These are phyloP conservation scores for Dasypus novemcinctus DNA, from an alignment of 2,113 vertebrate genomes.

Conservation along the genomic window DNA sequence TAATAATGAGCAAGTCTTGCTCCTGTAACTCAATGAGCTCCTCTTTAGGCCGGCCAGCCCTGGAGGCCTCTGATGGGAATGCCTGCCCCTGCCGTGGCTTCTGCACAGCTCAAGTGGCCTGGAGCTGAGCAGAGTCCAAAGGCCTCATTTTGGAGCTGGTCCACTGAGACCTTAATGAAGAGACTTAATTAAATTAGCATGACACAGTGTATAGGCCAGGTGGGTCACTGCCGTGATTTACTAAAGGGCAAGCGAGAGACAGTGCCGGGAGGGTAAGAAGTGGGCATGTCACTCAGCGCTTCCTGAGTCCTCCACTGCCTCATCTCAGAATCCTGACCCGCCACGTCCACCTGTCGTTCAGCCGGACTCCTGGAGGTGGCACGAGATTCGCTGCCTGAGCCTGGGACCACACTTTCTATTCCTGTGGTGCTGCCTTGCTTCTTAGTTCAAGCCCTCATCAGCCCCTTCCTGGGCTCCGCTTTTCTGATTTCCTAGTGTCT, in stretches of 20 bases:
- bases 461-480: too few relatives aligned
- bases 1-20: too few relatives aligned
- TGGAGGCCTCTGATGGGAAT: not conserved
- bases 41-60: fast-evolving
- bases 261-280: fast-evolving
- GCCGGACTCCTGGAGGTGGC: not conserved
- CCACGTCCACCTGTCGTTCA: not conserved
- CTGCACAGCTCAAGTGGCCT: fast-evolving
- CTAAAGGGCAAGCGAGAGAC: fast-evolving
- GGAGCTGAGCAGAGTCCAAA: fast-evolving
- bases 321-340: not conserved
- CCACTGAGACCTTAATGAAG: not conserved
- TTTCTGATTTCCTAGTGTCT: not conserved
- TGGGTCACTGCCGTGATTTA: fast-evolving
- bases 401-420: too few relatives aligned
- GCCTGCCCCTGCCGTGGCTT: fast-evolving
- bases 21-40: fast-evolving
- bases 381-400: not conserved
- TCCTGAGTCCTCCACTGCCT: not conserved
- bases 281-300: fast-evolving
- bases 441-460: not conserved
- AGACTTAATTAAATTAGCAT: fast-evolving
- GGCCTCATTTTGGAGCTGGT: not conserved
- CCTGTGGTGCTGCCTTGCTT: fast-evolving
- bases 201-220: fast-evolving